These are phyloP conservation scores for Frankliniella intonsa DNA, from an alignment of 2,888 invertebrate genomes.

Conservation along the genomic window DNA sequence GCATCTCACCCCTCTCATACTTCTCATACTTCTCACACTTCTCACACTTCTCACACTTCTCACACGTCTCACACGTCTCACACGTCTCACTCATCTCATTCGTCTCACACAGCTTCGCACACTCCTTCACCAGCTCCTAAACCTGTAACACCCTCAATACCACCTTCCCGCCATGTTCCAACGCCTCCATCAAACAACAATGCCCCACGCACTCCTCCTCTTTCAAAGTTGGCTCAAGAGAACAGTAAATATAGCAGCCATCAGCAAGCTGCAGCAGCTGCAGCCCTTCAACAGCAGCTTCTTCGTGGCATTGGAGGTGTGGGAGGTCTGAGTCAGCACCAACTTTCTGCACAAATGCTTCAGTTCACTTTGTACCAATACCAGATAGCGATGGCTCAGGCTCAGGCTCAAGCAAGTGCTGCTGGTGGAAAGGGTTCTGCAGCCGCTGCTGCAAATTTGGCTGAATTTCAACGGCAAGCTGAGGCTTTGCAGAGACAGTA, in stretches of 20 bases:
- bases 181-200: slow-evolving; percentile 36
- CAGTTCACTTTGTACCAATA: slow-evolving; percentile 85
- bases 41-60: too few relatives aligned
- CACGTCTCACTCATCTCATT: too few relatives aligned
- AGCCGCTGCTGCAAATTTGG: slow-evolving; percentile 53
- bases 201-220: slow-evolving; percentile 38
- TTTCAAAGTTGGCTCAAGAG: slow-evolving; percentile 41
- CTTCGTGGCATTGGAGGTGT: slow-evolving; percentile 57
- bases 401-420: slow-evolving; percentile 46
- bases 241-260: slow-evolving; percentile 41
- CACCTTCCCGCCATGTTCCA: background rate
- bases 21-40: too few relatives aligned
- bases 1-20: too few relatives aligned
- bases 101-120: background rate
- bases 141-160: background rate
- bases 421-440: slow-evolving; percentile 48
- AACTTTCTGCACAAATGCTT: slow-evolving; percentile 79
- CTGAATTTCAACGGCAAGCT: slow-evolving; percentile 75
- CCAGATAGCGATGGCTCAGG: slow-evolving; percentile 61
- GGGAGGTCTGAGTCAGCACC: slow-evolving; percentile 51
- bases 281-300: slow-evolving; percentile 78
- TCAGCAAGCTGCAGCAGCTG: slow-evolving; percentile 73
- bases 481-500: slow-evolving; percentile 91
- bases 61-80: too few relatives aligned
- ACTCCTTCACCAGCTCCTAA: slow-evolving; percentile 1